Percentiles rank a stretch among this genome's conserved stretches.
Evolutionary conservation across 1,140 invertebrate species (phyloP).

Genomic region (Drosophila punjabiensis): DNA sequence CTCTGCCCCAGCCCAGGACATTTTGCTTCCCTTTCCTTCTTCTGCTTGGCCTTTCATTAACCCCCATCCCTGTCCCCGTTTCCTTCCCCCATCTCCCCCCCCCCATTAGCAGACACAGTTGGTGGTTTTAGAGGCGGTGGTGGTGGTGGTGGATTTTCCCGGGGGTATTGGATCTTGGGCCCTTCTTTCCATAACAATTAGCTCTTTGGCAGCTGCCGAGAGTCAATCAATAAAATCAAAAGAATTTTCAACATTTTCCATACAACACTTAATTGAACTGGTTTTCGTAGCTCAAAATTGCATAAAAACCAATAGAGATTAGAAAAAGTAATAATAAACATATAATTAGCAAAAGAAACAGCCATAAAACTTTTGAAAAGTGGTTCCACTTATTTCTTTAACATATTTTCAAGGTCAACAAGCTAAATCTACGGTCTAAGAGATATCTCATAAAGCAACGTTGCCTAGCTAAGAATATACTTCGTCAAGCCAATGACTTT

Average conservation of each 20-base stretch:
- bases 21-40: background rate
- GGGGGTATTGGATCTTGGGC: background rate
- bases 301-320: background rate
- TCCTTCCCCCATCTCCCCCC: background rate
- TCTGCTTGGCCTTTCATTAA: slow-evolving; percentile 2
- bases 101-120: slow-evolving; percentile 23
- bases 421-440: background rate
- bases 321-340: background rate
- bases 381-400: too few species aligned
- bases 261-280: slow-evolving; percentile 13
- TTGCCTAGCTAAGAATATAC: background rate
- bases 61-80: background rate
- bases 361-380: too few species aligned
- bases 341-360: too few species aligned
- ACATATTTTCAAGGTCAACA: background rate
- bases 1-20: slow-evolving; percentile 24
- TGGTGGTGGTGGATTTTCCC: slow-evolving; percentile 12
- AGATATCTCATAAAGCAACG: too few species aligned
- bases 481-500: too few species aligned
- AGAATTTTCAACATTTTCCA: slow-evolving; percentile 26
- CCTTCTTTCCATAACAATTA: slow-evolving; percentile 42
- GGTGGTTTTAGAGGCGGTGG: slow-evolving; percentile 9
- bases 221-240: slow-evolving; percentile 52
- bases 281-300: background rate
- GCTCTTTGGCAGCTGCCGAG: slow-evolving; percentile 48